phyloP scores from a whole-genome alignment of 2,113 vertebrate genomes.

The Dryoscopus gambensis region DNA sequence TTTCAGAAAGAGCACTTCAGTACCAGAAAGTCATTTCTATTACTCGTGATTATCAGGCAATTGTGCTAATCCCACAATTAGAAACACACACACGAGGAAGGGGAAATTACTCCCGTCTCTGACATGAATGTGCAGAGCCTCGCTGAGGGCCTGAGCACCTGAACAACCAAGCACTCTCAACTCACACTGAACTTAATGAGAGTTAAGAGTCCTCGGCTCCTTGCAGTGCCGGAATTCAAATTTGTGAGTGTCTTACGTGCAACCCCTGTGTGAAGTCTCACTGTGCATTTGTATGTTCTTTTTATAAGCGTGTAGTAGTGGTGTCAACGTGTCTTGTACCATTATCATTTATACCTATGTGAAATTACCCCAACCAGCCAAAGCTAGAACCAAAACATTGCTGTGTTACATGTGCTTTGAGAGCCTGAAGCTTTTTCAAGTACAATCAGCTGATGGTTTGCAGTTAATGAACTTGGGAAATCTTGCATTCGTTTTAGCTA shows the following conservation, averaged over 20 bases:
- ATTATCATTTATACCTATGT: not conserved
- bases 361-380: not conserved
- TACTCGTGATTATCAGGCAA: not conserved
- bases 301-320: not conserved
- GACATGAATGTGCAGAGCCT: not conserved
- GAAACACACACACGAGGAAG: not conserved
- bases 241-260: not conserved
- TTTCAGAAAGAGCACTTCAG: slow-evolving; percentile 5
- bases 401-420: not conserved
- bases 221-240: fast-evolving
- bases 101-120: not conserved
- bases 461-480: not conserved
- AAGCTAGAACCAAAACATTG: not conserved
- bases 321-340: not conserved
- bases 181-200: not conserved
- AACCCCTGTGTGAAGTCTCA: not conserved
- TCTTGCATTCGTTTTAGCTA: not conserved
- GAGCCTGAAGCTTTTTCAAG: not conserved
- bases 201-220: not conserved
- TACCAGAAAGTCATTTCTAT: not conserved
- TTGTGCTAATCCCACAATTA: slow-evolving; percentile 1
- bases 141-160: not conserved
- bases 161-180: not conserved
- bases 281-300: not conserved
- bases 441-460: not conserved